phyloP scores from a whole-genome alignment of 1,140 invertebrate species.

The Zaprionus nigranus region DNA sequence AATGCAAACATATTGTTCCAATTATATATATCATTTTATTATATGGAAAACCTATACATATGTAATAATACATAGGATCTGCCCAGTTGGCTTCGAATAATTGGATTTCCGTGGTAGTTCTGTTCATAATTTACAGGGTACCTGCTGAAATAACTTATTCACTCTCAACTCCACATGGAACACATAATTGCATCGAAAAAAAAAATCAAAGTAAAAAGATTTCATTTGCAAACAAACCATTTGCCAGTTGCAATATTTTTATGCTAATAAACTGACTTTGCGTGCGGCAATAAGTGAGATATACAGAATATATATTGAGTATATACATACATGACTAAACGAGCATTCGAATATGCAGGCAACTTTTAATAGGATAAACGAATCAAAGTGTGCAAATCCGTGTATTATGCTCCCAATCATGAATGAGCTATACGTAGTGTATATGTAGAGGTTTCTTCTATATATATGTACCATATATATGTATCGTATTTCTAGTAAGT shows the following conservation, averaged over 20 bases:
- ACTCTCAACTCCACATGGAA: not conserved
- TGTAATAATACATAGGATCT: no score
- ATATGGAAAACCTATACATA: no score
- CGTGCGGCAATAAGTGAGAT: not conserved
- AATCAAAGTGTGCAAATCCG: not conserved
- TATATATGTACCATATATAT: no score
- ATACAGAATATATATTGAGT: not conserved
- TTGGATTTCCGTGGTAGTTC: no score
- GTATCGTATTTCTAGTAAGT: not conserved
- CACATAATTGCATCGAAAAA: not conserved
- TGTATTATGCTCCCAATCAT: not conserved
- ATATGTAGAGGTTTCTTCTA: not conserved
- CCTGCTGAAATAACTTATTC: not conserved
- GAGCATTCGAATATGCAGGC: not conserved
- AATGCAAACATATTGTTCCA: no score
- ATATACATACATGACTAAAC: not conserved
- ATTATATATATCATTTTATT: no score
- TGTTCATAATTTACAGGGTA: not conserved
- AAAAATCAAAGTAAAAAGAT: not conserved
- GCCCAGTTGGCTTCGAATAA: no score
- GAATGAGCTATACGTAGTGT: not conserved
- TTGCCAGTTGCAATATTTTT: not conserved
- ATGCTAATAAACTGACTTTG: conserved; percentile 9
- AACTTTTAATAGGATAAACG: not conserved
- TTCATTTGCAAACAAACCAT: not conserved